phyloP scores from a whole-genome alignment of 1,140 invertebrate genomes.

The Augochlora pura region DNA sequence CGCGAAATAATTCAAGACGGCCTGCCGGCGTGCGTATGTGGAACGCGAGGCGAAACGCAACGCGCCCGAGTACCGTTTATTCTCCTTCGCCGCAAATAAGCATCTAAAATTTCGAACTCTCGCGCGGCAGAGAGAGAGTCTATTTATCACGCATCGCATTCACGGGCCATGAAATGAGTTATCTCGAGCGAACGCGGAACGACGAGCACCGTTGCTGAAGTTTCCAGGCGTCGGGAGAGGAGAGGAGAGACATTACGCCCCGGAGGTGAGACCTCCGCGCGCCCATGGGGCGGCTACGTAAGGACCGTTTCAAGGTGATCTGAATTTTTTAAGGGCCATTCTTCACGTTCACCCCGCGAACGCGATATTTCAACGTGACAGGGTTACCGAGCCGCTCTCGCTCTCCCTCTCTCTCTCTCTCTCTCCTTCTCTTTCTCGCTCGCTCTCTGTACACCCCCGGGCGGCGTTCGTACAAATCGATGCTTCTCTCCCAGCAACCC shows the following conservation, averaged over 20 bases:
- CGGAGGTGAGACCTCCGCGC: not conserved
- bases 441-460: not conserved
- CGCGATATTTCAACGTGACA: not conserved
- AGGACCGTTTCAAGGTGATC: slow-evolving; percentile 2
- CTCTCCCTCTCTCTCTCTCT: too few relatives aligned
- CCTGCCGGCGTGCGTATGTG: too few relatives aligned
- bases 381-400: not conserved
- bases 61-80: too few relatives aligned
- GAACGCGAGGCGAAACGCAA: too few relatives aligned
- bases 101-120: too few relatives aligned
- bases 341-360: not conserved
- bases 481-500: not conserved
- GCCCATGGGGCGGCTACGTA: not conserved
- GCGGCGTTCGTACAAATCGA: not conserved
- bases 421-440: too few relatives aligned
- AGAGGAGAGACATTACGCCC: not conserved
- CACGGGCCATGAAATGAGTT: not conserved
- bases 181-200: not conserved
- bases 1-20: too few relatives aligned
- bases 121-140: too few relatives aligned
- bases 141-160: not conserved
- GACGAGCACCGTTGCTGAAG: not conserved
- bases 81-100: too few relatives aligned
- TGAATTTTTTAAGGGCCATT: not conserved
- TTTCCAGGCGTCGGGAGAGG: not conserved